A percentile compares a stretch with the other conserved stretches of the same genome.
Evolutionary conservation across 1,140 invertebrate genomes (phyloP).

Genomic region (Pantala flavescens): DNA sequence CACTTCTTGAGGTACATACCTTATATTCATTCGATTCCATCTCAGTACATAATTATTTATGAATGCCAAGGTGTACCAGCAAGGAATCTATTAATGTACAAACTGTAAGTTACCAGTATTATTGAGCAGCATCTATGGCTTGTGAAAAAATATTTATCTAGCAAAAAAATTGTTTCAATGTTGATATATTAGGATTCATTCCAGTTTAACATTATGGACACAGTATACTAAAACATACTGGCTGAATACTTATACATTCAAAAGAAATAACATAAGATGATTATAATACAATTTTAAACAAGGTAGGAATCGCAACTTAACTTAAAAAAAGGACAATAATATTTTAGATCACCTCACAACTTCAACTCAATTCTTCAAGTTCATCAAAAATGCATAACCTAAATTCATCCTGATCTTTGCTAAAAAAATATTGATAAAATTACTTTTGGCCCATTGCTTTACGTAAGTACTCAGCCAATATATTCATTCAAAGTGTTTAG

Average conservation of each 20-base stretch:
- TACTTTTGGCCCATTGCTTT: no score
- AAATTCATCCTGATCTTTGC: no score
- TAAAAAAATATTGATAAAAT: no score
- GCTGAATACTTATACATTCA: background rate
- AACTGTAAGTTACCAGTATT: background rate
- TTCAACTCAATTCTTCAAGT: no score
- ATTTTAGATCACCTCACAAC: no score
- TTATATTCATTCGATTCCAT: background rate
- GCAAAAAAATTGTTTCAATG: background rate
- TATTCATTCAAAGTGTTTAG: no score
- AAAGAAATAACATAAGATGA: background rate
- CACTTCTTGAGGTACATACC: background rate
- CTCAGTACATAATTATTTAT: background rate
- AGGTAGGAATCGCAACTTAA: background rate
- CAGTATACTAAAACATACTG: background rate
- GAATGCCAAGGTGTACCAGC: background rate
- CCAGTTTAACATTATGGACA: background rate
- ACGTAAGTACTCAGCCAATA: no score
- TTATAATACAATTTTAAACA: background rate
- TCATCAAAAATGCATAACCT: no score
- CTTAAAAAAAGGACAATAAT: no score
- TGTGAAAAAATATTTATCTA: slow-evolving; percentile 5
- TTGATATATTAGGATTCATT: slow-evolving; percentile 4
- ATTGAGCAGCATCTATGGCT: background rate
- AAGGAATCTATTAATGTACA: background rate